phyloP scores from a whole-genome alignment of 2,797 vertebrate genomes.

The Macrochelys suwanniensis region DNA sequence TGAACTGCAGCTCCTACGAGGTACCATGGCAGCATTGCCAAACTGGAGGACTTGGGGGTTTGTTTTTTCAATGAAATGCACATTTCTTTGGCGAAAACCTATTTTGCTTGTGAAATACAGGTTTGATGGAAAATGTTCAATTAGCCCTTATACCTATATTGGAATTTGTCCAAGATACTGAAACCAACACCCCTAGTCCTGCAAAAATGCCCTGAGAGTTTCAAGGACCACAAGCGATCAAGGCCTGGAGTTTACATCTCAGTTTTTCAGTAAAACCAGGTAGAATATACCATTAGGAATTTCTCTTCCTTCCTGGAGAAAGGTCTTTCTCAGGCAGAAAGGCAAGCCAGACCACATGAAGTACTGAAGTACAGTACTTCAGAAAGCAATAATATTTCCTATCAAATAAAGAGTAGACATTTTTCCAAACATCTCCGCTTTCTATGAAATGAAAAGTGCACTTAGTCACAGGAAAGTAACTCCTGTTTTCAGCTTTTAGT shows the following conservation, averaged over 20 bases:
- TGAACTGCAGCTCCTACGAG: not conserved
- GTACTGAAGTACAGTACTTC: not conserved
- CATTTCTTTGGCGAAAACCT: not conserved
- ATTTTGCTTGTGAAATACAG: not conserved
- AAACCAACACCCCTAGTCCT: not conserved
- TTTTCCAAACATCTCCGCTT: not conserved
- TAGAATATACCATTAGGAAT: not conserved
- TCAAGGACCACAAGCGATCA: not conserved
- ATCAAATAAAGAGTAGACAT: not conserved
- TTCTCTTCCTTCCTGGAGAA: not conserved
- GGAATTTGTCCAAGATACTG: not conserved
- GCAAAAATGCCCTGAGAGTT: not conserved
- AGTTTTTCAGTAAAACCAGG: not conserved
- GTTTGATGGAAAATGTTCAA: not conserved
- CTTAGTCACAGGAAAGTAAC: not conserved
- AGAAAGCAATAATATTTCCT: not conserved
- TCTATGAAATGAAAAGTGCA: not conserved
- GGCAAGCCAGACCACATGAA: not conserved
- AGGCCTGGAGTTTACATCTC: no score
- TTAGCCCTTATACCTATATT: not conserved
- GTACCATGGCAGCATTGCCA: not conserved
- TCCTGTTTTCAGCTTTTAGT: not conserved
- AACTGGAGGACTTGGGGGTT: not conserved
- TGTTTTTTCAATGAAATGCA: not conserved
- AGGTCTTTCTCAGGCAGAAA: not conserved